Percentiles rank a stretch among this genome's conserved stretches.
Conservation (phyloP, 1,140 invertebrate species). For the Atta colombica region DNA sequence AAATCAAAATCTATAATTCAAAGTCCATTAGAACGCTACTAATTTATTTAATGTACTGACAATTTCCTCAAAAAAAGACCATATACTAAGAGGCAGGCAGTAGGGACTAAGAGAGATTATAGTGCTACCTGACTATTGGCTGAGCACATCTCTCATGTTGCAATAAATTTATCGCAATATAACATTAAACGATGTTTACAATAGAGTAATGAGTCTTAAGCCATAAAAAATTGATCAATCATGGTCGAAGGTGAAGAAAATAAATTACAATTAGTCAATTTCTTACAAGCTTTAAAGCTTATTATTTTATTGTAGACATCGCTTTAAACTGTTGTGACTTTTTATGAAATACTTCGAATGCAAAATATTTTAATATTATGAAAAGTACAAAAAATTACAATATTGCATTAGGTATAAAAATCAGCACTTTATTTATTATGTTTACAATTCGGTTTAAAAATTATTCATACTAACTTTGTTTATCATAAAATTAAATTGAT, state of each 20-base stretch:
- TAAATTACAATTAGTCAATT: too few relatives aligned
- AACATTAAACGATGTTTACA: neutral
- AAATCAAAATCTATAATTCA: slow-evolving; percentile 6
- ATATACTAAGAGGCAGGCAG: neutral
- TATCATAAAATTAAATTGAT: neutral
- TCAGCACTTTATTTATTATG: neutral
- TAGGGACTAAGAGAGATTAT: neutral
- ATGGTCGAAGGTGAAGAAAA: too few relatives aligned
- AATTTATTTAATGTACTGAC: neutral
- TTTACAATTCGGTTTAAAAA: neutral
- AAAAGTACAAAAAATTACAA: neutral
- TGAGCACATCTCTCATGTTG: neutral
- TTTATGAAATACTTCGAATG: neutral
- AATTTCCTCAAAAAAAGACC: neutral
- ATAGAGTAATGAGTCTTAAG: too few relatives aligned
- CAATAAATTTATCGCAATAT: neutral
- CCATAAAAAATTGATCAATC: too few relatives aligned
- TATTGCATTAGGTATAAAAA: neutral
- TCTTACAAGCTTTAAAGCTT: too few relatives aligned
- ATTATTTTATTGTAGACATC: too few relatives aligned
- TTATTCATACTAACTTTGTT: neutral
- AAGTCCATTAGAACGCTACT: slow-evolving; percentile 7
- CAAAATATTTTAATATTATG: neutral
- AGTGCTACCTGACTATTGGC: slow-evolving; percentile 16
- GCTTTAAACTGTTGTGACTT: neutral